phyloP scores from a whole-genome alignment of 2,888 invertebrate species.

The Rhimphoctona megacephalus region DNA sequence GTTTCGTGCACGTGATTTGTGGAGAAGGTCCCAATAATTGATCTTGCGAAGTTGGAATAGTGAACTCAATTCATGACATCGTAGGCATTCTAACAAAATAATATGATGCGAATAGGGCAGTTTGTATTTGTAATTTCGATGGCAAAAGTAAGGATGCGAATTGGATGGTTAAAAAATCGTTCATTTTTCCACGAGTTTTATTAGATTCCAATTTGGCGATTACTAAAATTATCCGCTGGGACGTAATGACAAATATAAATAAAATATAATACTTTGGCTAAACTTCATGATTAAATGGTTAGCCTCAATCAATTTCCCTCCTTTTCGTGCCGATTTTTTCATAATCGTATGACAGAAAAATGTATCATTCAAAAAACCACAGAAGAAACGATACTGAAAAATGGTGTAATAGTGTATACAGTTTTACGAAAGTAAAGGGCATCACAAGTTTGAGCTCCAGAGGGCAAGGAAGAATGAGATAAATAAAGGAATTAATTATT shows the following conservation, averaged over 20 bases:
- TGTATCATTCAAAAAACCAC: background rate
- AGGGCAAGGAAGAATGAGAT: slow-evolving; percentile 71
- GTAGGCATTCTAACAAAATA: background rate
- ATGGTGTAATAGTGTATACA: background rate
- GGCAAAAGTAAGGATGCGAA: background rate
- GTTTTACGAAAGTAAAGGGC: slow-evolving; percentile 43
- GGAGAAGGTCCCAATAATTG: background rate
- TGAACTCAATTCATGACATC: background rate
- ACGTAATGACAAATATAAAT: too few relatives aligned
- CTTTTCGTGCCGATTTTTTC: too few relatives aligned
- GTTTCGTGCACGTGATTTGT: background rate
- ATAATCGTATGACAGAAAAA: background rate
- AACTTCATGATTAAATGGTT: too few relatives aligned
- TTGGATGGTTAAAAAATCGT: too few relatives aligned
- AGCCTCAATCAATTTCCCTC: too few relatives aligned
- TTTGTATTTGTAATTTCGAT: background rate
- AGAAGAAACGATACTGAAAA: background rate
- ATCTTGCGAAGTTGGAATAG: background rate
- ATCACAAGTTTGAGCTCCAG: slow-evolving; percentile 30
- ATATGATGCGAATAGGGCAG: background rate
- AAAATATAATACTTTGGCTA: too few relatives aligned
- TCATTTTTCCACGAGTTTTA: too few relatives aligned
- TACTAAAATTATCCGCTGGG: too few relatives aligned
- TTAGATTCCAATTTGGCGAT: too few relatives aligned
- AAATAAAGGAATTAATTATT: slow-evolving; percentile 81